Evolutionary conservation across 2,888 invertebrate species (phyloP).

Genomic region (Diaperis boleti): DNA sequence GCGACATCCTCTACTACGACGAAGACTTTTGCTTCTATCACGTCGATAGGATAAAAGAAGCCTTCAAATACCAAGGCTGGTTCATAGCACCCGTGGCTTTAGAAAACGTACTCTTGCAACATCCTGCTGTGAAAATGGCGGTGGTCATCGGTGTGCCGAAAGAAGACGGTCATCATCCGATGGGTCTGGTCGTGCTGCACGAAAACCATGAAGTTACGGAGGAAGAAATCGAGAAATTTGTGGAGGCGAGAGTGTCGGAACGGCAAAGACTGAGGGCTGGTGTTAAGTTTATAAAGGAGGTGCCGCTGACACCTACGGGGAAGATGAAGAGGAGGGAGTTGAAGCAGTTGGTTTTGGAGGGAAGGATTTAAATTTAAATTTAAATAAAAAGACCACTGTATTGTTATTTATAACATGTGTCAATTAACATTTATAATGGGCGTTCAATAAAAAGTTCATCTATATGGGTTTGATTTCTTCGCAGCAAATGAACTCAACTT

Average conservation of each 20-base stretch:
- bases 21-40: conserved; percentile 54
- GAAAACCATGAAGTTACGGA: conserved; percentile 6
- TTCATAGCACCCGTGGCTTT: conserved; percentile 57
- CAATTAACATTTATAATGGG: too few species aligned
- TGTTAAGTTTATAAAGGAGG: conserved; percentile 26
- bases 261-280: conserved; percentile 41
- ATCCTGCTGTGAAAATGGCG: conserved; percentile 53
- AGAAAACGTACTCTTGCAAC: conserved; percentile 52
- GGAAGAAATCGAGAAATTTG: conserved; percentile 47
- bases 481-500: too few species aligned
- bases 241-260: conserved; percentile 37
- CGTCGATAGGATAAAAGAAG: conserved; percentile 55
- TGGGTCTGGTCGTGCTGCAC: conserved; percentile 45
- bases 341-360: too few species aligned
- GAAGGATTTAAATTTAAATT: too few species aligned
- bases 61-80: conserved; percentile 55
- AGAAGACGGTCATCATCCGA: conserved; percentile 51
- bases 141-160: conserved; percentile 55
- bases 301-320: conserved; percentile 43
- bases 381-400: too few species aligned
- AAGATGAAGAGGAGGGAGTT: conserved; percentile 37
- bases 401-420: too few species aligned
- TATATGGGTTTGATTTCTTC: too few species aligned
- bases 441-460: too few species aligned
- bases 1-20: conserved; percentile 57